Percentiles rank a stretch among this genome's conserved stretches.
These are phyloP conservation scores for Marmota monax DNA, from an alignment of 2,113 vertebrate genomes.

Conservation along the genomic window DNA sequence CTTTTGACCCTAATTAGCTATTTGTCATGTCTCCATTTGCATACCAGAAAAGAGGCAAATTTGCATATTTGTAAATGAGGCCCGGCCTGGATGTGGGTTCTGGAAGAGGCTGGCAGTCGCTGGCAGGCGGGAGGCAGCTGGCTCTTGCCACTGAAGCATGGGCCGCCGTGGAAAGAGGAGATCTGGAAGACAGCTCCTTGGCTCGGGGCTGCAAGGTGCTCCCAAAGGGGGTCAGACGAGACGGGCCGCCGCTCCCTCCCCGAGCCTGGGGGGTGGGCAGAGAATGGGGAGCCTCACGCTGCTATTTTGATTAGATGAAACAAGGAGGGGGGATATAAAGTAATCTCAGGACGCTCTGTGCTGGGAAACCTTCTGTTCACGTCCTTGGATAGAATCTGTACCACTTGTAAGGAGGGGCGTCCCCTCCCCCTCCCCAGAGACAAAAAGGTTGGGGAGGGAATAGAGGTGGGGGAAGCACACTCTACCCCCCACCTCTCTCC, in stretches of 20 bases:
- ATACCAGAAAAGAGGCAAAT: conserved; percentile 95
- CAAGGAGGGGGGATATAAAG: conserved; percentile 77
- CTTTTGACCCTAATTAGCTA: conserved; percentile 97
- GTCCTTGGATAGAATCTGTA: conserved; percentile 79
- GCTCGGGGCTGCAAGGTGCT: conserved; percentile 74
- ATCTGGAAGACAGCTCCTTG: conserved; percentile 83
- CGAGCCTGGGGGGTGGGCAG: conserved; percentile 58
- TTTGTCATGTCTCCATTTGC: conserved; percentile 95
- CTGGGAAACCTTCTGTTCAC: conserved; percentile 78
- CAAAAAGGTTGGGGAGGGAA: conserved; percentile 44
- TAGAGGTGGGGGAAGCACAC: background rate
- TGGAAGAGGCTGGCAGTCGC: conserved; percentile 81
- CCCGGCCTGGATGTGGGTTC: conserved; percentile 87
- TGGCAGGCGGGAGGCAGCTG: conserved; percentile 89
- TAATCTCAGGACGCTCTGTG: conserved; percentile 79
- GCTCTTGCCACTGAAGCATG: conserved; percentile 85
- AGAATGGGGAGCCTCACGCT: conserved; percentile 60
- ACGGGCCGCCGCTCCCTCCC: background rate
- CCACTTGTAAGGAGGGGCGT: conserved; percentile 30
- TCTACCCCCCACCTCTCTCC: background rate
- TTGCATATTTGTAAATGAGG: conserved; percentile 96
- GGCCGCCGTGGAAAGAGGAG: conserved; percentile 69
- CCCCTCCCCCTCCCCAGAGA: conserved; percentile 36
- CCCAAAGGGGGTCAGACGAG: conserved; percentile 46
- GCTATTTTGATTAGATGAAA: conserved; percentile 76